These are phyloP conservation scores for Peromyscus attwateri DNA, from an alignment of 2,797 vertebrate species.

Conservation along the genomic window DNA sequence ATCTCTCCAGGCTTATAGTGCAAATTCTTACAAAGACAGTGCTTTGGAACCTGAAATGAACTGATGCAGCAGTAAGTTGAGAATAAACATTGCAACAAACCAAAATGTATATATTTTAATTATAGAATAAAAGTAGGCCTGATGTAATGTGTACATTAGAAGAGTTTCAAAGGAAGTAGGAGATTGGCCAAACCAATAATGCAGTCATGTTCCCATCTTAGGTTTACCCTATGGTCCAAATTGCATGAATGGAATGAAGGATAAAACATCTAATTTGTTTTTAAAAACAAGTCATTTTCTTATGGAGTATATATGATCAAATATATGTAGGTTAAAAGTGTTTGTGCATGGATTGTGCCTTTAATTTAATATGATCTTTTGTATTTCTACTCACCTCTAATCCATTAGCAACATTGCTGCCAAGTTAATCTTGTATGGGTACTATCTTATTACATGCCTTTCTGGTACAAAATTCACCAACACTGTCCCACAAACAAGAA, in stretches of 20 bases:
- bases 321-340: neutral
- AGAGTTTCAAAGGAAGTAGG: neutral
- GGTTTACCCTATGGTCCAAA: neutral
- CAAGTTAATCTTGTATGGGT: neutral
- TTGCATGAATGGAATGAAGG: neutral
- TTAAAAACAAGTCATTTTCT: neutral
- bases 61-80: neutral
- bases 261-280: neutral
- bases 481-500: neutral
- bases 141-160: neutral
- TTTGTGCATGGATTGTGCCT: neutral
- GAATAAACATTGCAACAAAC: neutral
- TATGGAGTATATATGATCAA: neutral
- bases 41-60: constrained; percentile 39
- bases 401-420: neutral
- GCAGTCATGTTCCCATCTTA: neutral
- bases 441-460: neutral
- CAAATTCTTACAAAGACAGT: neutral
- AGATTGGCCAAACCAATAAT: neutral
- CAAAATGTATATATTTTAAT: constrained; percentile 49
- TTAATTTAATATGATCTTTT: neutral
- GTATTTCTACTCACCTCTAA: constrained; percentile 19
- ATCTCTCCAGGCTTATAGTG: neutral
- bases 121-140: constrained; percentile 16
- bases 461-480: constrained; percentile 10